Evolutionary conservation across 2,888 invertebrate genomes (phyloP), one percentile per base, ranked within the genome.

Genomic region (Allophyes oxyacanthae): DNA sequence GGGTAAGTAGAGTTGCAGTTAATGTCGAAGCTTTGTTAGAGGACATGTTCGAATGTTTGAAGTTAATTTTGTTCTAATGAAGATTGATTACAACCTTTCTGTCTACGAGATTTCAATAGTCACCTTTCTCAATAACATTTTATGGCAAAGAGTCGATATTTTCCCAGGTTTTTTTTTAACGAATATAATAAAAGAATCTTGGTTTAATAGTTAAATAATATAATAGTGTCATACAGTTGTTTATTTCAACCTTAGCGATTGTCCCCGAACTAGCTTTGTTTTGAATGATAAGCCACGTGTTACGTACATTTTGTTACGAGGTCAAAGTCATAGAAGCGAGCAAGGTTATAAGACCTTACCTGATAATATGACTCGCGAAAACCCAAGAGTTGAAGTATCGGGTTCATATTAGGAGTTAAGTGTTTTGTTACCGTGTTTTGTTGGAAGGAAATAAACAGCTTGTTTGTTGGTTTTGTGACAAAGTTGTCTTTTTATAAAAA

Each of bases 261-360:
- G 59, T 58, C 73, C 62, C 26, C 62, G 55, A 65, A 65, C 58
- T 62, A 60, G 49, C 53, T 32, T 58, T 59, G 70, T 60, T 75
- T 63, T 61, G 45, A 52, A 50, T 66, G 77, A 78, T 79, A 79
- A 78, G 70, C 60, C 68, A 70, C 65, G 64, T 44, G 55, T 59
- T 51, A 48, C 48, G 56, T 33, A 60, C 72, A 69, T 75, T 66
- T 62, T 60, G 60, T 66, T 67, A 64, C 81, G 77, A 79, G 81
- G 82, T 81, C 80, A 82, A 77, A 76, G 79, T 77, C 79, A 79
- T 61, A 73, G 74, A 50, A 48, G 26, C 59, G 57, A 52, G 41
- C 75, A 82, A 80, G 80, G 82, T 70, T 71, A 70, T 30, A 25
- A 52, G 15, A 52, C 62, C 46, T 55, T 62, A 64, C 56, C 60